Evolutionary conservation across 2,797 vertebrate genomes (phyloP).

Genomic region (Siniperca undulata): DNA sequence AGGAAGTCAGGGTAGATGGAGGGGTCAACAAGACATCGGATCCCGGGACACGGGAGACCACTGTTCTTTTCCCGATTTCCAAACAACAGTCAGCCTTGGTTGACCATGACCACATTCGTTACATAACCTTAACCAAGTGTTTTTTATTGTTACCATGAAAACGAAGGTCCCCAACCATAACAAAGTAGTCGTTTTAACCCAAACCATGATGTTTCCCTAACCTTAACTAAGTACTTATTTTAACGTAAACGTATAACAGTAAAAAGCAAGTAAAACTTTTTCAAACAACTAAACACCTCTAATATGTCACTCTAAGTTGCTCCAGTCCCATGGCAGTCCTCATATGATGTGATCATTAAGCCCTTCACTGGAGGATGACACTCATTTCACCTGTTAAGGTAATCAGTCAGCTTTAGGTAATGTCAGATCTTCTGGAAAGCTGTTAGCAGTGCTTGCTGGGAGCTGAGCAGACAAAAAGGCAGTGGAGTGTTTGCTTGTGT

Average conservation of each 20-base stretch:
- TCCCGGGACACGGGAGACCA: neutral
- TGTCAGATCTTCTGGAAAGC: conserved; percentile 69
- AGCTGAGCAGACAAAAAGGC: conserved; percentile 45
- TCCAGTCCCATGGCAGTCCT: conserved; percentile 19
- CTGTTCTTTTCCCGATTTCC: neutral
- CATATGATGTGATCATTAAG: conserved; percentile 63
- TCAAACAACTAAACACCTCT: conserved; percentile 8
- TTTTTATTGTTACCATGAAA: too few species aligned
- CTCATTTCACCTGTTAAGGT: conserved; percentile 71
- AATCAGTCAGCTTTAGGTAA: conserved; percentile 80
- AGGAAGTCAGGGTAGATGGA: too few species aligned
- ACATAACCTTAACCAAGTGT: neutral
- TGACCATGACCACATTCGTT: too few species aligned
- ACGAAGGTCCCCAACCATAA: too few species aligned
- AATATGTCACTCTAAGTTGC: conserved; percentile 22
- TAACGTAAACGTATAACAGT: too few species aligned
- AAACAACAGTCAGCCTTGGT: neutral
- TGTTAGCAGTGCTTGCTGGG: conserved; percentile 58
- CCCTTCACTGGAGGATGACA: conserved; percentile 55
- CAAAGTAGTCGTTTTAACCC: too few species aligned
- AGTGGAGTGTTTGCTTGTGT: conserved; percentile 46
- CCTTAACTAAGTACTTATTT: too few species aligned
- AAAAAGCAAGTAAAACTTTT: conserved; percentile 6
- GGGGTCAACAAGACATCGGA: too few species aligned
- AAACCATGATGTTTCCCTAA: too few species aligned